These are phyloP conservation scores for Athalia cordata DNA, from an alignment of 2,888 invertebrate genomes.

Conservation along the genomic window DNA sequence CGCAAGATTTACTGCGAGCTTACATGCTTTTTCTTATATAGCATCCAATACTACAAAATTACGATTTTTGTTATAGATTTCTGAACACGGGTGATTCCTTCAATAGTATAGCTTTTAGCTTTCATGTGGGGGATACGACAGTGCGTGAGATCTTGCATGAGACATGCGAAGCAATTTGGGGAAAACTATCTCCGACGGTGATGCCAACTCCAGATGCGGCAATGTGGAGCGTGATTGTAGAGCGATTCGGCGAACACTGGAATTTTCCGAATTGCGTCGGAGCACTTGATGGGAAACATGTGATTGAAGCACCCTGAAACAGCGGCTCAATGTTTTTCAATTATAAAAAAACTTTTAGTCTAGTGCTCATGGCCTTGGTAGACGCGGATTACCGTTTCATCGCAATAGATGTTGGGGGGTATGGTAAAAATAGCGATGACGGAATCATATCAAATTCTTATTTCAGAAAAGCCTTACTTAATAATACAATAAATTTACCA, in stretches of 20 bases:
- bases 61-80: neutral
- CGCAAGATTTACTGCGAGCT: too few species aligned
- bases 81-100: neutral
- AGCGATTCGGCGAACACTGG: neutral
- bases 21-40: too few species aligned
- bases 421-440: neutral
- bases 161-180: neutral
- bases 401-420: neutral
- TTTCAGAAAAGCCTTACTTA: too few species aligned
- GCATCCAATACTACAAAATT: neutral
- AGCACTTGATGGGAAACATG: neutral
- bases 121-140: neutral
- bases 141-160: neutral
- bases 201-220: neutral
- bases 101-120: neutral
- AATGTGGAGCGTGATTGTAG: neutral
- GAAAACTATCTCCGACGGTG: neutral
- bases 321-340: constrained; percentile 1
- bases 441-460: neutral
- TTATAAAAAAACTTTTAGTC: neutral
- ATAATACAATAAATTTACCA: neutral
- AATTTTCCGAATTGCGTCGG: neutral
- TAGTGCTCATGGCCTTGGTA: constrained; percentile 1
- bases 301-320: neutral
- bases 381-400: constrained; percentile 1